Percentiles rank a stretch among this genome's conserved stretches.
Conservation (phyloP, 2,113 vertebrate genomes). For the Rissa tridactyla region DNA sequence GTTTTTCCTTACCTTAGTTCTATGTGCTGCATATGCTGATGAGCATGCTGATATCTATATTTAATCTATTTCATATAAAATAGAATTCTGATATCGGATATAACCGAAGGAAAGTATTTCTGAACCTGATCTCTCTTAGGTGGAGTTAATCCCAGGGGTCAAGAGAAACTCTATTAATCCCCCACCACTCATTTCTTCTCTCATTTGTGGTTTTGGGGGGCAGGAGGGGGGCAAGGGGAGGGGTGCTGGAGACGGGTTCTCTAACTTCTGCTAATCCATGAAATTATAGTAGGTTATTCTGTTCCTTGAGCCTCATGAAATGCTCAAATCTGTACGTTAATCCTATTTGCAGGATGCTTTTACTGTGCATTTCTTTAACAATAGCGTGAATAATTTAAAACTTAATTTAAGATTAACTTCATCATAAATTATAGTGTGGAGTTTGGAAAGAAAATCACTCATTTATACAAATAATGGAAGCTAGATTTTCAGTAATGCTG, state of each 20-base stretch:
- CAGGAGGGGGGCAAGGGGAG: rapidly evolving
- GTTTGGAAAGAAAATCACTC: not conserved
- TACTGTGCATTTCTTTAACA: not conserved
- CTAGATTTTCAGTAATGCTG: not conserved
- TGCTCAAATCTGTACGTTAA: not conserved
- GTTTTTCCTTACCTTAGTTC: not conserved
- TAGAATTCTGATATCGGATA: not conserved
- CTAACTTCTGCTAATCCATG: not conserved
- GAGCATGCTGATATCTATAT: not conserved
- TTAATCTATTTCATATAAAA: not conserved
- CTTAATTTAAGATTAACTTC: not conserved
- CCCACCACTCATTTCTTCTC: not conserved
- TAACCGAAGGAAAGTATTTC: not conserved
- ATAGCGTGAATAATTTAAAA: not conserved
- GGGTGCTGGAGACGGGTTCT: not conserved
- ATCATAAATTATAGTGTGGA: not conserved
- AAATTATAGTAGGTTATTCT: not conserved
- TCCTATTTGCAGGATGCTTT: not conserved
- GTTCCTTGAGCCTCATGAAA: not conserved
- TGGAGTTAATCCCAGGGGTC: not conserved
- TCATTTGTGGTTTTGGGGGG: not conserved
- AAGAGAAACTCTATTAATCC: not conserved
- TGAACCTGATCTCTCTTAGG: not conserved
- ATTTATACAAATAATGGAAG: not conserved
- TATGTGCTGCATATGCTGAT: not conserved